Base-by-base conservation (phyloP, 2,113 vertebrate species). In the Blennius ocellaris region DNA sequence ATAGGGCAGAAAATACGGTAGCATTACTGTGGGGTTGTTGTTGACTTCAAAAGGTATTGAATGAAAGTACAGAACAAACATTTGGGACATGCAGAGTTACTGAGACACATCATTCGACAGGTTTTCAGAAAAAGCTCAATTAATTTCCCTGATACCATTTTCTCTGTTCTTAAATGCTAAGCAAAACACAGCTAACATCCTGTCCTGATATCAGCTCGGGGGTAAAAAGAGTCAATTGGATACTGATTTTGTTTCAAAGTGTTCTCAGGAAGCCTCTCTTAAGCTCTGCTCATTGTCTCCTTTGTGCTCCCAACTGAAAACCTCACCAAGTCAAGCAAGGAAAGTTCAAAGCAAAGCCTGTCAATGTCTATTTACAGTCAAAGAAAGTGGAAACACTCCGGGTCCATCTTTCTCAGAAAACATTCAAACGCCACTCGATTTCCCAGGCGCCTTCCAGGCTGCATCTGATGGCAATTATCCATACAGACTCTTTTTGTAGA, bases 221-320 rank as follows among this genome's bases (percentile, higher is more conserved):
- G 53, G 17, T 17, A 16, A 50, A 12, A 10, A 40, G 15, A 78
- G 83, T 84, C 84, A 87, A 89, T 87, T 80, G 80, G 73, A 56
- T 84, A 87, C 84, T 70, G 85, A 90, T 91, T 90, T 84, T 67
- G 55, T 58, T 57, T 72, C 75, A 66, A 47, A 54, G 63, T 58
- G 57, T 60, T 74, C 80, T 70, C 72, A 73, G 66, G 82, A 73
- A 84, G 71, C 60, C 65, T 86, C 71, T 82, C 73, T 73, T 69
- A 79, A 78, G 77, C 63, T 14, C 73, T 5, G 37, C 36, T 69
- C 59, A 84, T 80, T 59, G 61, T 74, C 71, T 70, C 70, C 60
- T 73, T 55, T 81, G 83, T 69, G 71, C 82, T 76, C 52, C 78
- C 78, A 69, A 73, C 65, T 89, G 81, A 78, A 90, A 90, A 78